phyloP scores from a whole-genome alignment of 2,113 vertebrate species.

The Thryonomys swinderianus region DNA sequence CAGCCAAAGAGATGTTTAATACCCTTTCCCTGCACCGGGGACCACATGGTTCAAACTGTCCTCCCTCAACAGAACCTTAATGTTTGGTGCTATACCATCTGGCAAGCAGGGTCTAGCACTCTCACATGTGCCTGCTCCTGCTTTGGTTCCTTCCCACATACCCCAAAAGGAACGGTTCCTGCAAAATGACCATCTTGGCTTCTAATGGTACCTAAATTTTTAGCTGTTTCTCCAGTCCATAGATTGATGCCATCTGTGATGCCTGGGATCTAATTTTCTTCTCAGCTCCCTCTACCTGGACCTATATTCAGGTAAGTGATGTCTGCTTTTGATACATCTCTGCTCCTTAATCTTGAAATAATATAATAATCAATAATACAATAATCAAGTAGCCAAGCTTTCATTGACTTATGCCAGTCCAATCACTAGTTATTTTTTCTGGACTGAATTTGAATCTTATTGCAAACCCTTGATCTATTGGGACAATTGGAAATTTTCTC shows the following conservation, averaged over 20 bases:
- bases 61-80: neutral
- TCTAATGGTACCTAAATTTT: neutral
- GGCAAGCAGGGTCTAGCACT: neutral
- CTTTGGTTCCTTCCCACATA: rapidly evolving
- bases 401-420: neutral
- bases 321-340: slow-evolving; percentile 10
- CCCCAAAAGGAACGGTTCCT: neutral
- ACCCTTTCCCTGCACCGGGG: neutral
- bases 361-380: neutral
- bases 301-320: neutral
- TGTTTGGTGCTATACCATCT: neutral
- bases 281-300: neutral
- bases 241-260: neutral
- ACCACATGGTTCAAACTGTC: neutral
- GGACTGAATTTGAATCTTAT: slow-evolving; percentile 31
- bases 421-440: neutral
- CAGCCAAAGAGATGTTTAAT: neutral
- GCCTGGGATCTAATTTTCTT: neutral
- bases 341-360: neutral
- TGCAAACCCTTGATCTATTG: neutral
- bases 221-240: neutral
- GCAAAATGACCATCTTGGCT: neutral
- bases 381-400: neutral
- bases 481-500: slow-evolving; percentile 5
- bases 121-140: neutral